Percentiles rank a stretch among this genome's conserved stretches.
Evolutionary conservation across 2,113 vertebrate species (phyloP).

Genomic region (Phaethornis superciliosus): DNA sequence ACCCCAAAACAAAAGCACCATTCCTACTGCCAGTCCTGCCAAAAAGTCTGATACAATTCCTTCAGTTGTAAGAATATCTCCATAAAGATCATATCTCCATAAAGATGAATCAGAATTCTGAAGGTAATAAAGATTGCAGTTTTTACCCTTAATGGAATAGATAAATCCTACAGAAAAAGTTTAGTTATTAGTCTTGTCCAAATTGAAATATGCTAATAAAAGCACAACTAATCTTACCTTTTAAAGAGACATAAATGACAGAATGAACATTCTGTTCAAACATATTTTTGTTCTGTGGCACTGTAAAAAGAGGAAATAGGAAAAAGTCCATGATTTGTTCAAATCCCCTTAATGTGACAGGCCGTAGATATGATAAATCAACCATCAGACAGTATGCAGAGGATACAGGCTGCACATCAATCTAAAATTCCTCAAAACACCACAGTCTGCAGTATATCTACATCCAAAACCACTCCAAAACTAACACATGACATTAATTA

Average conservation of each 20-base stretch:
- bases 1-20: background rate
- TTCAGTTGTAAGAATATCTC: background rate
- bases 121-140: background rate
- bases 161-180: background rate
- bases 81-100: background rate
- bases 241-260: background rate
- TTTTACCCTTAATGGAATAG: background rate
- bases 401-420: slow-evolving; percentile 12
- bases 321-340: background rate
- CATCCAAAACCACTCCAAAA: slow-evolving; percentile 51
- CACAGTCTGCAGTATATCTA: slow-evolving; percentile 22
- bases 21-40: background rate
- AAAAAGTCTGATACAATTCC: background rate
- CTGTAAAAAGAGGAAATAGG: background rate
- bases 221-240: background rate
- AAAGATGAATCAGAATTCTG: background rate
- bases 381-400: slow-evolving; percentile 20
- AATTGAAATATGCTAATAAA: background rate
- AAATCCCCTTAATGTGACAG: background rate
- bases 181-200: background rate
- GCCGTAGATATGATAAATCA: slow-evolving; percentile 20
- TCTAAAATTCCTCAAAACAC: slow-evolving; percentile 34
- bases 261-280: slow-evolving; percentile 10
- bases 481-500: slow-evolving; percentile 46
- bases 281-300: background rate